Conservation (phyloP, 2,888 invertebrate genomes). For the Molorchus minor region DNA sequence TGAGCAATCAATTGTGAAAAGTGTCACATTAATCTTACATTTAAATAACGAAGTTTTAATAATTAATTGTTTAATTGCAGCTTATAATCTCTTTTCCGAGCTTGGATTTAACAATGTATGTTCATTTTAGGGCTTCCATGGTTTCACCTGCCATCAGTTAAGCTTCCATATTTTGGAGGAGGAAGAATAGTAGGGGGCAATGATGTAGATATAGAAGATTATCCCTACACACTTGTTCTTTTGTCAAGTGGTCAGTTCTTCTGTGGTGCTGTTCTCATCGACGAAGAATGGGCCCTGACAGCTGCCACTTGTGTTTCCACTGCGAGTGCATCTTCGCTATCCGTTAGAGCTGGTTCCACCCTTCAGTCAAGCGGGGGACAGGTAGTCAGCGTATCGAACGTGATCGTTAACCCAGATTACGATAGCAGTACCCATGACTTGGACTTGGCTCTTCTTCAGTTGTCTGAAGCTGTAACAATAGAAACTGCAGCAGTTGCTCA, state of each 20-base stretch:
- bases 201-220: background rate
- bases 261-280: background rate
- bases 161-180: background rate
- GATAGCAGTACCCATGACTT: background rate
- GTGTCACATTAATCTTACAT: too few species aligned
- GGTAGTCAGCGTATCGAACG: background rate
- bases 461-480: background rate
- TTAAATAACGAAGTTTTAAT: too few species aligned
- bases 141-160: too few species aligned
- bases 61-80: too few species aligned
- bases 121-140: too few species aligned
- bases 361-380: background rate
- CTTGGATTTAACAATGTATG: too few species aligned
- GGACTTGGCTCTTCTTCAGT: background rate
- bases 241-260: background rate
- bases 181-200: background rate
- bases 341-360: background rate
- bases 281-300: background rate
- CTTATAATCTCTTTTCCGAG: too few species aligned
- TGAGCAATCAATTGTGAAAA: too few species aligned
- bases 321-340: background rate
- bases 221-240: background rate
- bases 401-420: background rate
- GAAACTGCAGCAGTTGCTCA: background rate
- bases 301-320: background rate